phyloP scores from a whole-genome alignment of 2,113 vertebrate genomes.

The Odocoileus hemionus region DNA sequence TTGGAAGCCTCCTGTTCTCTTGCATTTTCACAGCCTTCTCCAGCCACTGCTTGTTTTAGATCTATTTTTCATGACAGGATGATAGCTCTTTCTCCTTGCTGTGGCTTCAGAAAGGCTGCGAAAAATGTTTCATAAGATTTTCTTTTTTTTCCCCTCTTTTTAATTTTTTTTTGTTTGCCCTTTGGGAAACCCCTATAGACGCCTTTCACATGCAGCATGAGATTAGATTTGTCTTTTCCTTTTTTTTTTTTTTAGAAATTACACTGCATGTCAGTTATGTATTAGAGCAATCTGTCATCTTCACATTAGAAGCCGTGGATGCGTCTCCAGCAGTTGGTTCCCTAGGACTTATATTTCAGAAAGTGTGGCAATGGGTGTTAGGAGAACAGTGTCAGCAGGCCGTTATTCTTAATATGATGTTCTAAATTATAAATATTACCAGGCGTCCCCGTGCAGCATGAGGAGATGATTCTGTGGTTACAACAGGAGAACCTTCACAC shows the following conservation, averaged over 20 bases:
- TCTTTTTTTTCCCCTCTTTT: neutral
- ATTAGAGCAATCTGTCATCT: neutral
- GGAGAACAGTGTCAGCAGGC: neutral
- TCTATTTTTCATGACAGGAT: constrained; percentile 59
- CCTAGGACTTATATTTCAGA: constrained; percentile 22
- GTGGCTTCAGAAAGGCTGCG: constrained; percentile 17
- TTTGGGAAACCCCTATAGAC: neutral
- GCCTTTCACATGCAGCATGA: neutral
- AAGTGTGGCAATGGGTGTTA: neutral
- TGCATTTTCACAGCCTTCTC: neutral
- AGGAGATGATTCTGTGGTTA: neutral
- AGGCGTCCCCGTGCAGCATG: neutral
- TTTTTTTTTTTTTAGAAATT: constrained; percentile 45
- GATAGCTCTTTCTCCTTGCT: neutral
- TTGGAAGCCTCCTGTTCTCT: neutral
- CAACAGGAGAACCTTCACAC: neutral
- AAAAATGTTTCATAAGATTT: constrained; percentile 31
- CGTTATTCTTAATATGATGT: neutral
- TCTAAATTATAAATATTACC: constrained; percentile 53
- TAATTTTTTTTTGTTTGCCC: constrained; percentile 26
- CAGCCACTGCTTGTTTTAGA: constrained; percentile 34
- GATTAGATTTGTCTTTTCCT: neutral
- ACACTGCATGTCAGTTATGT: neutral
- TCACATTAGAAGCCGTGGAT: neutral
- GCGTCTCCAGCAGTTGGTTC: neutral